Percentiles rank a stretch among this genome's conserved stretches.
Conservation (phyloP, 1,140 invertebrate genomes). For the Drosophila suzukii region DNA sequence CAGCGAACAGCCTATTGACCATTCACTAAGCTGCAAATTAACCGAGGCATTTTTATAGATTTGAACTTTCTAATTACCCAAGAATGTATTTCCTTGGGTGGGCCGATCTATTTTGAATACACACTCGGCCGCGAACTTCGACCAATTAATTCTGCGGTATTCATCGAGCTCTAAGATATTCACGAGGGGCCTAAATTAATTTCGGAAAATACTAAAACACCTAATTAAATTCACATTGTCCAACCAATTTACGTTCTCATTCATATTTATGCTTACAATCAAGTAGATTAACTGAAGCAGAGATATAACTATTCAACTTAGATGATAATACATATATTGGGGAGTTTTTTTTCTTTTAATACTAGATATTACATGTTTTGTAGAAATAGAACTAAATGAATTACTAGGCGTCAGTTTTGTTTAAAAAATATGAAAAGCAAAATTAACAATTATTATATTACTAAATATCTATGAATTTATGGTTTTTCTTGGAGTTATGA, state of each 20-base stretch:
- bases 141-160: constrained; percentile 36
- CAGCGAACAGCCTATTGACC: constrained; percentile 7
- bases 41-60: constrained; percentile 41
- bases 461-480: too few relatives aligned
- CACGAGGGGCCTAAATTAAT: constrained; percentile 6
- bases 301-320: not conserved
- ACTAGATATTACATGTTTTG: too few relatives aligned
- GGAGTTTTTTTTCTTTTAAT: not conserved
- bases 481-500: too few relatives aligned
- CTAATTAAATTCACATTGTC: constrained; percentile 8
- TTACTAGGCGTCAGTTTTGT: too few relatives aligned
- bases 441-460: too few relatives aligned
- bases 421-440: too few relatives aligned
- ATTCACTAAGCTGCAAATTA: constrained; percentile 43
- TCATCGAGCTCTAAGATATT: constrained; percentile 15
- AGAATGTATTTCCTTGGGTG: constrained; percentile 9
- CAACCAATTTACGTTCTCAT: constrained; percentile 11
- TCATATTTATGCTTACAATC: not conserved
- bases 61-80: constrained; percentile 51
- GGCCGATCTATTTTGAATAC: constrained; percentile 20
- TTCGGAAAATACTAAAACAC: constrained; percentile 11
- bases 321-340: not conserved
- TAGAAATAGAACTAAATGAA: too few relatives aligned
- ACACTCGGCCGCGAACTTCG: constrained; percentile 19
- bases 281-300: not conserved